Evolutionary conservation across 2,888 invertebrate species (phyloP), one percentile per base, ranked within the genome.

Genomic region (Darwinula stevensoni): DNA sequence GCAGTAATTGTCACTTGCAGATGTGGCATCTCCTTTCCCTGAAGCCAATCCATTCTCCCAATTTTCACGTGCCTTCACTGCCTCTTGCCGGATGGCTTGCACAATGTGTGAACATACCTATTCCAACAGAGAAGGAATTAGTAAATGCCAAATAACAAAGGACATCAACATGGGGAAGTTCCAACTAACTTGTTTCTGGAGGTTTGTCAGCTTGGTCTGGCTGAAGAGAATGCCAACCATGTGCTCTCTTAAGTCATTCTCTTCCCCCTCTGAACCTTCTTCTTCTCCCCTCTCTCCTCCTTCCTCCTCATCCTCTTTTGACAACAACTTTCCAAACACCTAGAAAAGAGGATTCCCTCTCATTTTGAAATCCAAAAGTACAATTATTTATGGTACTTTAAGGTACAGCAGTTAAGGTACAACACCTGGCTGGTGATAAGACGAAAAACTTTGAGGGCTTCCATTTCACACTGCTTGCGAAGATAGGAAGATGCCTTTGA

Each of bases 1-100:
- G 54, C 88, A 88, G 50, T 86, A 91, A n/a, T 80, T 80, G 50
- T 91, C 88, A 2, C n/a, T n/a, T n/a, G n/a, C n/a, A n/a, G n/a
- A n/a, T n/a, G n/a, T n/a, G n/a, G n/a, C 22, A 22, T 22, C 22
- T n/a, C 22, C 22, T n/a, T 6, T 22, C 22, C 22, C 22, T 9
- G n/a, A 22, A 9, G 6, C 22, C 9, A 67, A 44, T 17, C 59
- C 52, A 4, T 61, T 58, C 49, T 86, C 84, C 84, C 86, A 88
- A 45, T 84, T 84, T 43, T 86, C 84, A 30, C 75, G 63, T 3
- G 82, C 70, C 5, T 75, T 62, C 32, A 65, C 58, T 0, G 82
- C 70, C 54, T 91, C 88, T 46, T 76, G 72, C 6, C 73, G 64
- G 36, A 91, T 86, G 2, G 86, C 84, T 46, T 72, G 69, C 17